A percentile compares a stretch with the other conserved stretches of the same genome.
Evolutionary conservation across 2,797 vertebrate genomes (phyloP).

Genomic region (Tamandua tetradactyla): DNA sequence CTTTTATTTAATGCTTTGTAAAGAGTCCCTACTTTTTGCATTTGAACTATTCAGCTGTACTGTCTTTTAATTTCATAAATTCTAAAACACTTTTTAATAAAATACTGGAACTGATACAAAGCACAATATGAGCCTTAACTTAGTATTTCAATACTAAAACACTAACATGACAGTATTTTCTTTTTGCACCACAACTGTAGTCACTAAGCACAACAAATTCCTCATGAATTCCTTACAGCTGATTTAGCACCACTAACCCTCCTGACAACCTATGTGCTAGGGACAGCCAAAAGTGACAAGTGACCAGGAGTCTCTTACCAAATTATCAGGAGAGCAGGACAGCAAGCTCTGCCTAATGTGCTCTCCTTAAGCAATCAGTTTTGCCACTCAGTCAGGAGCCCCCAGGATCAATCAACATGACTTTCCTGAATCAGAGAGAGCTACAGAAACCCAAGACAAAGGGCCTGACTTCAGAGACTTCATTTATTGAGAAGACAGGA

Average conservation of each 20-base stretch:
- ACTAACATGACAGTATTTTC: background rate
- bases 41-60: background rate
- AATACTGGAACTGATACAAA: conserved; percentile 10
- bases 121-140: background rate
- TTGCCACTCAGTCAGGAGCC: background rate
- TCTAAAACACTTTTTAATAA: conserved; percentile 30
- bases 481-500: background rate
- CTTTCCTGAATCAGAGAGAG: background rate
- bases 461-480: background rate
- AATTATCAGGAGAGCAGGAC: background rate
- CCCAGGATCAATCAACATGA: background rate
- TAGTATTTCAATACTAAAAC: conserved; percentile 22
- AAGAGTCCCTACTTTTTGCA: background rate
- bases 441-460: conserved; percentile 5
- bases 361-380: background rate
- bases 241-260: conserved; percentile 14
- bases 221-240: conserved; percentile 54
- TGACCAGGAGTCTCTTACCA: background rate
- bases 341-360: background rate
- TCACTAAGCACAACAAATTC: background rate
- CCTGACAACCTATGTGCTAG: background rate
- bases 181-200: background rate
- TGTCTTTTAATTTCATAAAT: conserved; percentile 31
- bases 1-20: background rate
- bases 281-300: background rate